Base-by-base conservation (phyloP, 2,888 invertebrate species). In the Eumacrocentrus americanus region DNA sequence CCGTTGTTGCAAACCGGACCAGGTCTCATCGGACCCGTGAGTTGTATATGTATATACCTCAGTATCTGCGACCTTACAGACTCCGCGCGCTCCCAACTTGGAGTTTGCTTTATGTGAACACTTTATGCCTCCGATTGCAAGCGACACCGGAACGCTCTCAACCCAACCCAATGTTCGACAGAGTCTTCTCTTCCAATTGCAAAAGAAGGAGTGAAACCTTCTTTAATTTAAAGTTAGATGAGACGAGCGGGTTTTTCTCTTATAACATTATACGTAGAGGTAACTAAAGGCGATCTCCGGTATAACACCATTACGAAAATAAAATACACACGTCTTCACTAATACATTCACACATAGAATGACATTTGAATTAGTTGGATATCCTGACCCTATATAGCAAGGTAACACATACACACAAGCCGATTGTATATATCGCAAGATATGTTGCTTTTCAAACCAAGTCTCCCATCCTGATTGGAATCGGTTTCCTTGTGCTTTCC, bases 131-230 rank as follows among this genome's bases (percentile, higher is more conserved):
- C 76, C 78, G 80, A 80, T 80, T 80, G 79, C 79, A 70, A 74
- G 71, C 79, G 74, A 80, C 80, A 80, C 75, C 78, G 76, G 80
- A 80, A 80, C 80, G 78, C 80, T 80, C 79, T 80, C 79, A 80
- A 71, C 72, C 69, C 73, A 72, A 72, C 72, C 71, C 37, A 34
- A 22, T 42, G 42, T 44, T 40, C 18, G 22, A 23, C 22, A 76
- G 65, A 71, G 72, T 72, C 72, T 22, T 38, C 60, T 53, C 51
- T 48, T 50, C 60, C 62, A 56, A 66, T 64, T 64, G 62, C 63
- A 65, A 78, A 77, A 78, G 72, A 70, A 75, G 71, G 58, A 68
- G 65, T 65, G 42, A 69, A 66, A 69, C 69, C 67, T 67, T 70
- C 70, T 73, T 76, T 76, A 79, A 78, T 79, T 78, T 78, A 80